These are phyloP conservation scores for Caenorhabditis virilis DNA, from an alignment of 2,888 invertebrate genomes.

Conservation along the genomic window DNA sequence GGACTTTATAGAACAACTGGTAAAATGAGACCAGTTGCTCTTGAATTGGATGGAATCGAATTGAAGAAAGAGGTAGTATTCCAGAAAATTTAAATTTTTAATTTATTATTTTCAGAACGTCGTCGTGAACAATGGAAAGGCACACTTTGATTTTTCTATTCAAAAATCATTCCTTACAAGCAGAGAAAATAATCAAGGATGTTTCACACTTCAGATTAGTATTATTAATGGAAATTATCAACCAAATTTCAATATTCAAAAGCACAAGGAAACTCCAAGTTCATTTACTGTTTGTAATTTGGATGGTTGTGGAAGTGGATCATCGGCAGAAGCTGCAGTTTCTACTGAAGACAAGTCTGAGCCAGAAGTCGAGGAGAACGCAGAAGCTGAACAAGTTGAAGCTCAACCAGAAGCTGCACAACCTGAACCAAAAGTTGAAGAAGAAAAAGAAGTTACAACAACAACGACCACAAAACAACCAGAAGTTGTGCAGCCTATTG, in stretches of 20 bases:
- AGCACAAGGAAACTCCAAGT: conserved; percentile 35
- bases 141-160: conserved; percentile 26
- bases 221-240: conserved; percentile 43
- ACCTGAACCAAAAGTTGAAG: not conserved
- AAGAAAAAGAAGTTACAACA: not conserved
- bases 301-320: conserved; percentile 15
- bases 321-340: too few relatives aligned
- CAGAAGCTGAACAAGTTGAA: not conserved
- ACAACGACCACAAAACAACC: not conserved
- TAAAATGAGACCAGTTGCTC: conserved; percentile 16
- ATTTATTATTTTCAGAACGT: too few relatives aligned
- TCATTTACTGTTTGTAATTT: conserved; percentile 32
- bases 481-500: conserved; percentile 22
- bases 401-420: not conserved
- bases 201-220: conserved; percentile 46
- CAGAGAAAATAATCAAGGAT: conserved; percentile 24
- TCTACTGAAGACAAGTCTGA: too few relatives aligned
- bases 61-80: conserved; percentile 16
- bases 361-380: conserved; percentile 7
- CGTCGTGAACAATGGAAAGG: conserved; percentile 18
- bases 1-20: conserved; percentile 40
- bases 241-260: conserved; percentile 32
- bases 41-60: conserved; percentile 11
- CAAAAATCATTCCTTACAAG: conserved; percentile 31
- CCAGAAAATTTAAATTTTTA: too few relatives aligned